Conservation (phyloP, 2,113 vertebrate species). For the Tachycineta bicolor region DNA sequence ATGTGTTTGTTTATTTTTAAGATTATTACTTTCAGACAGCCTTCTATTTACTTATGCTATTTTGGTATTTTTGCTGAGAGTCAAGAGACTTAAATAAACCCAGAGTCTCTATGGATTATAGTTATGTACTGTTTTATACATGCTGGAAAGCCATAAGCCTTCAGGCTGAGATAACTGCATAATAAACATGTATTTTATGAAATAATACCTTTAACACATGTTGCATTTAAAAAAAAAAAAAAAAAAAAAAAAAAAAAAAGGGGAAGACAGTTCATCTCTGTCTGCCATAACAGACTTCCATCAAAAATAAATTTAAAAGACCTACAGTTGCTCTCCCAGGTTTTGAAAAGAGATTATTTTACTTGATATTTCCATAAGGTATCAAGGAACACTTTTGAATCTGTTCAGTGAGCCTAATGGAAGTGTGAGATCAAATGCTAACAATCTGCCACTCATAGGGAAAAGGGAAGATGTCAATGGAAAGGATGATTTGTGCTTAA, state of each 20-base stretch:
- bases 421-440: neutral
- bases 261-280: neutral
- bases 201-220: slow-evolving; percentile 72
- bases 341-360: neutral
- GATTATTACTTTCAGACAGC: slow-evolving; percentile 26
- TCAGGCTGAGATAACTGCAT: slow-evolving; percentile 66
- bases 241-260: no score
- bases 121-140: slow-evolving; percentile 67
- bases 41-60: slow-evolving; percentile 30
- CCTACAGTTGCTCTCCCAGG: neutral
- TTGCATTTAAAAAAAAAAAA: neutral
- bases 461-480: neutral
- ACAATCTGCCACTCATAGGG: neutral
- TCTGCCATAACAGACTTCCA: neutral
- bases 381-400: neutral
- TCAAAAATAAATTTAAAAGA: neutral
- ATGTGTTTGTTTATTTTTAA: slow-evolving; percentile 32
- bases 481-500: neutral
- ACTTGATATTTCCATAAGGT: neutral
- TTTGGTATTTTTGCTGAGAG: slow-evolving; percentile 46
- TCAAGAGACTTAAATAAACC: slow-evolving; percentile 65
- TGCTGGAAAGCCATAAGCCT: slow-evolving; percentile 64
- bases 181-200: slow-evolving; percentile 68
- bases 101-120: slow-evolving; percentile 43
- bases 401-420: neutral